Base-by-base conservation (phyloP, 2,888 invertebrate genomes). In the Anticlea derivata region DNA sequence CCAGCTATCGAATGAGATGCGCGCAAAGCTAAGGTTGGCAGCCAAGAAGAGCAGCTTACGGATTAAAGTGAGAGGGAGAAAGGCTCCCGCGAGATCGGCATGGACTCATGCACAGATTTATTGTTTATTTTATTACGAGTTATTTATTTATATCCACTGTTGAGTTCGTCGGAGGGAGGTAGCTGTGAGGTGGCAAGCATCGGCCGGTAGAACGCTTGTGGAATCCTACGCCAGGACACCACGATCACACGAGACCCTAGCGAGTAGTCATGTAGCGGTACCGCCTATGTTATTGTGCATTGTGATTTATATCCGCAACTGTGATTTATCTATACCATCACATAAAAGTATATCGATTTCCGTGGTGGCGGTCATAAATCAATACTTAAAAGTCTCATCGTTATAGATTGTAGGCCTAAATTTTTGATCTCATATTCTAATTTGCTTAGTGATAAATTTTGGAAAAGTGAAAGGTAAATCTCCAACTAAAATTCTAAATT, bases 361-460 rank as follows among this genome's bases (percentile, higher is more conserved):
- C 68, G 86, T 83, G 86, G 80, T 86, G 86, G 87, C 83, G 83
- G 83, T 78, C 76, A 81, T 87, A 83, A 85, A 88, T 86, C 85
- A 70, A 75, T 81, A 86, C 85, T 86, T 85, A 85, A 85, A 83
- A 77, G 79, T 85, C 83, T 84, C 85, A 83, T 83, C 83, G 79
- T 78, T 76, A 75, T 89, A 89, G 89, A 85, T 81, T 78, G 86
- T 90, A 89, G 89, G 89, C 89, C 89, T 90, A 89, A 87, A 82
- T 85, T 81, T 87, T 87, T 90, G 90, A 90, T 90, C 90, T 90
- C 90, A 90, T 89, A 88, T 86, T 89, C 89, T 90, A 83, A 89
- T 90, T 89, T 89, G 89, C 88, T 88, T 88, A 90, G 89, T 86
- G 83, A 83, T 88, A 86, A 80, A 76, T 79, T 85, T 87, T 78